Evolutionary conservation across 1,140 invertebrate genomes (phyloP).

Genomic region (Steinernema khuongi): DNA sequence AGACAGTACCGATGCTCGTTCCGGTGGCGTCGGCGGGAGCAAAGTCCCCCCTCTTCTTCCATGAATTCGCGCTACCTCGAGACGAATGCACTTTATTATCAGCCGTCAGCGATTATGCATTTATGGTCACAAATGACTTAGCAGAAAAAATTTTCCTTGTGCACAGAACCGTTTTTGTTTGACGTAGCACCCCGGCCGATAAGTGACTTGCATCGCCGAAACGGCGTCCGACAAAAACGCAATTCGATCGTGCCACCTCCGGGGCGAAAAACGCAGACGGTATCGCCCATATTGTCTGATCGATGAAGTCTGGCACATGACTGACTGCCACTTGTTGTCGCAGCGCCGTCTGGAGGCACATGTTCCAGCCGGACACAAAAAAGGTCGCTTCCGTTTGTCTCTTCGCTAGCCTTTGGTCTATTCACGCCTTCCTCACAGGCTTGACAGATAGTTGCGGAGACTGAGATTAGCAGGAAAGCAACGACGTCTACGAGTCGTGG

Average conservation of each 20-base stretch:
- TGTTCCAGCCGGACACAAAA: no score
- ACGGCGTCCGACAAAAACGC: background rate
- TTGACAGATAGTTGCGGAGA: no score
- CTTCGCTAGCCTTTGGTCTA: no score
- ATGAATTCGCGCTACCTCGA: background rate
- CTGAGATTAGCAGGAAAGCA: no score
- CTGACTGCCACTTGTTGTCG: background rate
- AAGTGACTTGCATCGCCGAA: background rate
- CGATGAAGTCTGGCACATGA: background rate
- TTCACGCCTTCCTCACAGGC: no score
- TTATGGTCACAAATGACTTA: slow-evolving; percentile 8
- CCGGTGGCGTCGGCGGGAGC: background rate
- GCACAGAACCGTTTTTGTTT: slow-evolving; percentile 13
- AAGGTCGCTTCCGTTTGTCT: no score
- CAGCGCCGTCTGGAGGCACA: no score
- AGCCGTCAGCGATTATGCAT: slow-evolving; percentile 6
- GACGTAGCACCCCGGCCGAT: background rate
- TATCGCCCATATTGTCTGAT: background rate
- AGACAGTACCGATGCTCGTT: background rate
- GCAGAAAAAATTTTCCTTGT: slow-evolving; percentile 7
- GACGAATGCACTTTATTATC: slow-evolving; percentile 12
- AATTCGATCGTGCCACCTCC: background rate
- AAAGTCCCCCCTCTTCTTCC: slow-evolving; percentile 7
- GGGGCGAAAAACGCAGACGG: background rate
- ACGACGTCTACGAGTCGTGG: no score